Percentiles rank a stretch among this genome's conserved stretches.
Evolutionary conservation across 2,888 invertebrate species (phyloP).

Genomic region (Drosophila trichaetosa): DNA sequence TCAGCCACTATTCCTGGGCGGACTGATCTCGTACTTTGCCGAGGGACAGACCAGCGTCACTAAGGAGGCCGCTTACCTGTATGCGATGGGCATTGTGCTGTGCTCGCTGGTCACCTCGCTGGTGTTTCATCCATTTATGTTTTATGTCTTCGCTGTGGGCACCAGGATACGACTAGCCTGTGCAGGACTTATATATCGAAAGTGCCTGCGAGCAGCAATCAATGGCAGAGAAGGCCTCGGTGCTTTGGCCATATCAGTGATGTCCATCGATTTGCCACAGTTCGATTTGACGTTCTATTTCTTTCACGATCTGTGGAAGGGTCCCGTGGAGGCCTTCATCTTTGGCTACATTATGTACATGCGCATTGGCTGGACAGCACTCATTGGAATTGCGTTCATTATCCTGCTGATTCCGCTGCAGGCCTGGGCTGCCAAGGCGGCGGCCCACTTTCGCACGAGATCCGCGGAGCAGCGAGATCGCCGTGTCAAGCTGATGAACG

Average conservation of each 20-base stretch:
- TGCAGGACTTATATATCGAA: constrained; percentile 90
- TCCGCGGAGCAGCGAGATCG: constrained; percentile 91
- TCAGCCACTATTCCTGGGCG: constrained; percentile 88
- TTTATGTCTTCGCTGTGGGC: constrained; percentile 89
- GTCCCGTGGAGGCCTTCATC: constrained; percentile 88
- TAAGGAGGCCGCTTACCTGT: constrained; percentile 87
- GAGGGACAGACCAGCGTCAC: constrained; percentile 83
- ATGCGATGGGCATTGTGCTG: constrained; percentile 88
- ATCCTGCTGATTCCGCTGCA: constrained; percentile 90
- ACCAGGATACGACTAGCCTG: constrained; percentile 89
- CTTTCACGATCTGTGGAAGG: constrained; percentile 96
- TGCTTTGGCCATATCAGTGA: constrained; percentile 92
- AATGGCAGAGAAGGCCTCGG: constrained; percentile 92
- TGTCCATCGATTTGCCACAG: constrained; percentile 96
- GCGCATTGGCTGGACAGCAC: constrained; percentile 88
- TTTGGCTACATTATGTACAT: constrained; percentile 86
- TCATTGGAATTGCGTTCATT: constrained; percentile 89
- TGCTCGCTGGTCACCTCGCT: constrained; percentile 85
- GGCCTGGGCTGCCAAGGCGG: constrained; percentile 89
- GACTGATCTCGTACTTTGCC: constrained; percentile 88
- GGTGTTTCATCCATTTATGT: constrained; percentile 91
- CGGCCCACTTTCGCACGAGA: constrained; percentile 87
- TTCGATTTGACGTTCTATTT: constrained; percentile 96
- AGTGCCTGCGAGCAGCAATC: constrained; percentile 89
- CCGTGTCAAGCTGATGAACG: constrained; percentile 94